Percentiles rank a stretch among this genome's conserved stretches.
phyloP scores from a whole-genome alignment of 2,113 vertebrate genomes.

The Aythya baeri region DNA sequence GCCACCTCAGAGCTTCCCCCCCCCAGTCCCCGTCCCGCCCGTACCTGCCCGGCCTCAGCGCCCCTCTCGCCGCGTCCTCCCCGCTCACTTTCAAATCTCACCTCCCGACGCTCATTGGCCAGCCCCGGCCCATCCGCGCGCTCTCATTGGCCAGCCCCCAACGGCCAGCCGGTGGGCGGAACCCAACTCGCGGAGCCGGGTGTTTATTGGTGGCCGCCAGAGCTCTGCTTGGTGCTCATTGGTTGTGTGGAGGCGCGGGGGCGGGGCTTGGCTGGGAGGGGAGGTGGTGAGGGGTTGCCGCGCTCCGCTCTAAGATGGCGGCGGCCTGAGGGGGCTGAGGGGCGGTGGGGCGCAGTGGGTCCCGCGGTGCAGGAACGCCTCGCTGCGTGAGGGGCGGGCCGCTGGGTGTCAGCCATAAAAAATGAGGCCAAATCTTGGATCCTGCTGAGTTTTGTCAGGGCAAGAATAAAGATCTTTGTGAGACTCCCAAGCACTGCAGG shows the following conservation, averaged over 20 bases:
- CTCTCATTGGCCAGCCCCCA: neutral
- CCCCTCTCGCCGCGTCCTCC: rapidly evolving
- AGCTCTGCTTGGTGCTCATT: rapidly evolving
- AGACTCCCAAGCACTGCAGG: too few relatives aligned
- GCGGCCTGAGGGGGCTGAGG: rapidly evolving
- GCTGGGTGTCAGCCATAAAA: too few relatives aligned
- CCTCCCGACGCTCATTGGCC: slow-evolving; percentile 16
- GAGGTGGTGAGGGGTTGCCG: too few relatives aligned
- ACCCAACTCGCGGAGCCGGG: rapidly evolving
- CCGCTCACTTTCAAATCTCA: slow-evolving; percentile 40
- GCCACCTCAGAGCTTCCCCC: rapidly evolving
- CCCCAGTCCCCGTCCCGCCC: neutral
- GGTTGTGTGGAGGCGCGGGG: rapidly evolving
- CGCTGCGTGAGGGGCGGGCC: too few relatives aligned
- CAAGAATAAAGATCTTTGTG: neutral
- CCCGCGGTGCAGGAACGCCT: too few relatives aligned
- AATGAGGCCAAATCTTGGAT: neutral
- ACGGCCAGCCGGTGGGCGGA: neutral
- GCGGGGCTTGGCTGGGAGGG: rapidly evolving
- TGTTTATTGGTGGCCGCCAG: rapidly evolving
- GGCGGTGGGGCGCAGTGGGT: too few relatives aligned
- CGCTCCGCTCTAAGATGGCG: neutral
- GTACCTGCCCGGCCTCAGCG: rapidly evolving
- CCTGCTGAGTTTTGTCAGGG: neutral
- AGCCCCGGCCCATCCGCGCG: rapidly evolving